Conservation (phyloP, 2,888 invertebrate genomes). For the Macrosiphum euphorbiae region DNA sequence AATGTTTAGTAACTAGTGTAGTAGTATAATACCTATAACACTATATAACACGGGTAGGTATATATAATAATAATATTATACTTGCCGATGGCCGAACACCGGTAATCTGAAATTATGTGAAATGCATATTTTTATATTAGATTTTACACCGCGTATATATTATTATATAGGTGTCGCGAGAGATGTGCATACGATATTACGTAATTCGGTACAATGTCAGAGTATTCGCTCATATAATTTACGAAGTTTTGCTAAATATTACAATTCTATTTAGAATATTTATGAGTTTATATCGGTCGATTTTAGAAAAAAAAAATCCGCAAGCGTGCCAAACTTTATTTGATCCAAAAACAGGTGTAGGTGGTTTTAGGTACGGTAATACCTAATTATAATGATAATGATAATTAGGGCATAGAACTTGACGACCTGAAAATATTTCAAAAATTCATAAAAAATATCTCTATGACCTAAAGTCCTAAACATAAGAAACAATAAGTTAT, state of each 20-base stretch:
- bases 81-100: background rate
- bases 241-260: background rate
- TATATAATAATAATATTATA: background rate
- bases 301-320: background rate
- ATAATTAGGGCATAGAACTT: background rate
- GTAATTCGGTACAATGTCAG: background rate
- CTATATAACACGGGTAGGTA: background rate
- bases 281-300: background rate
- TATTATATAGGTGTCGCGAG: background rate
- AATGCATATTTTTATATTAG: background rate
- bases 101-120: slow-evolving; percentile 27
- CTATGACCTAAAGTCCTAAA: background rate
- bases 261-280: background rate
- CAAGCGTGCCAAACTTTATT: background rate
- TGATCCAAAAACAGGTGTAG: background rate
- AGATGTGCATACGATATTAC: background rate
- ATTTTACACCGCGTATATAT: background rate
- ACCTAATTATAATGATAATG: background rate
- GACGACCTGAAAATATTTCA: background rate
- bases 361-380: no score
- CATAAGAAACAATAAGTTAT: background rate
- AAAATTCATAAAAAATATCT: background rate
- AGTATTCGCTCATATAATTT: background rate
- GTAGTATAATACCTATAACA: background rate
- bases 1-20: background rate